Percentiles rank a stretch among this genome's conserved stretches.
phyloP scores from a whole-genome alignment of 1,140 invertebrate species.

The Philotrypesis tridentata region DNA sequence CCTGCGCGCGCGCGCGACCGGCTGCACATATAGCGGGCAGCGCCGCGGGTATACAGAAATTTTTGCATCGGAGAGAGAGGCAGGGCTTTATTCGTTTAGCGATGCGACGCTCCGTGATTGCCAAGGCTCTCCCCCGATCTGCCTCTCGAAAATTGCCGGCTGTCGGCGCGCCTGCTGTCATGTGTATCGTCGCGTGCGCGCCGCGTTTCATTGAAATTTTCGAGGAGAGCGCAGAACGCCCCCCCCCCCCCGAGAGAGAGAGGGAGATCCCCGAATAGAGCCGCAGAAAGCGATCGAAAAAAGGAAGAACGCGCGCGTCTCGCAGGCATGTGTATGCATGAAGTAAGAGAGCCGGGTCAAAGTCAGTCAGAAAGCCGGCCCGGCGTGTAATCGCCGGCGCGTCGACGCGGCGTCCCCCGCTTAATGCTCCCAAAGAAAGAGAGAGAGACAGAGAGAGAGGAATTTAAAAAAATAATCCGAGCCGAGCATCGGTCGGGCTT shows the following conservation, averaged over 20 bases:
- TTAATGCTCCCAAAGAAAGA: not conserved
- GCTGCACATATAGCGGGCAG: too few species aligned
- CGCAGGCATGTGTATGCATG: too few species aligned
- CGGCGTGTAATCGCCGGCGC: not conserved
- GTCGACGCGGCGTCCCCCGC: not conserved
- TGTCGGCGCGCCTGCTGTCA: slow-evolving; percentile 25
- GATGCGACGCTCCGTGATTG: slow-evolving; percentile 16
- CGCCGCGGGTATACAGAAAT: too few species aligned
- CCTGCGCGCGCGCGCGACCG: not conserved
- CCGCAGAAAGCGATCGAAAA: not conserved
- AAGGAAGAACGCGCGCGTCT: too few species aligned
- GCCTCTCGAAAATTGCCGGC: not conserved
- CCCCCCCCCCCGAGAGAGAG: too few species aligned
- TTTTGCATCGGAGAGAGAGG: too few species aligned
- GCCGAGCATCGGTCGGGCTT: too few species aligned
- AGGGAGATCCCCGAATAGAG: not conserved
- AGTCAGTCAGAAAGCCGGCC: not conserved
- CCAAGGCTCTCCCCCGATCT: too few species aligned
- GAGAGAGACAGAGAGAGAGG: not conserved
- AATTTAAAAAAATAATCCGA: not conserved
- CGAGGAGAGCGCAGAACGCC: too few species aligned
- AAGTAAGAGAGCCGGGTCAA: not conserved
- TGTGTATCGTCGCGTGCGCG: slow-evolving; percentile 11
- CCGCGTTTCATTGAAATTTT: not conserved
- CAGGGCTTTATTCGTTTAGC: too few species aligned